Conservation (phyloP, 2,797 vertebrate genomes). For the Tinamus major region DNA sequence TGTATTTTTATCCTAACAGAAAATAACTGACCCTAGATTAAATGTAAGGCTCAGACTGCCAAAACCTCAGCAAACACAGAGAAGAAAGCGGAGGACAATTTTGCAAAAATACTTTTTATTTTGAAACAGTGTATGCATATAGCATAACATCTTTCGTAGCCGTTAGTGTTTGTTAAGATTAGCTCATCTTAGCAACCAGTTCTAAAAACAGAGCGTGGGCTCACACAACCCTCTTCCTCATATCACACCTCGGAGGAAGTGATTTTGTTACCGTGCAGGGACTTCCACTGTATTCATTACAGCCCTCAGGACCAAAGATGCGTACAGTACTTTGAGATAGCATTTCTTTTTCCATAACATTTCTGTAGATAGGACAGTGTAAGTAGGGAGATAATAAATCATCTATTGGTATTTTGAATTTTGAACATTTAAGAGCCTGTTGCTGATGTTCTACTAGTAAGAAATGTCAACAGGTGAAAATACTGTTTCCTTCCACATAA, state of each 20-base stretch:
- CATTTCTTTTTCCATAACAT: not conserved
- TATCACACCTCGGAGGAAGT: slow-evolving; percentile 57
- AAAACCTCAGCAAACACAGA: not conserved
- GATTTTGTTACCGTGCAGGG: slow-evolving; percentile 55
- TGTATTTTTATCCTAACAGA: not conserved
- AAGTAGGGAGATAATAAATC: not conserved
- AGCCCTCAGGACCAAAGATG: not conserved
- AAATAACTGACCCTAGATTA: not conserved
- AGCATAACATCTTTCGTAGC: not conserved
- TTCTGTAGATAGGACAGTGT: not conserved
- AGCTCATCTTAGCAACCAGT: slow-evolving; percentile 18
- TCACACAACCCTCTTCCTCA: not conserved
- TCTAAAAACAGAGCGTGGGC: slow-evolving; percentile 47
- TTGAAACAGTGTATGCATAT: not conserved
- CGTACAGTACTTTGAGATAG: not conserved
- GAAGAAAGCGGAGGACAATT: not conserved
- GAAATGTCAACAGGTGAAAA: not conserved
- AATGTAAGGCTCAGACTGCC: not conserved
- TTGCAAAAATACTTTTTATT: not conserved
- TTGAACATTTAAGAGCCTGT: not conserved
- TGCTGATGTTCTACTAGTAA: not conserved
- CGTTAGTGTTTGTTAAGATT: slow-evolving; percentile 5
- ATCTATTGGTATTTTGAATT: not conserved
- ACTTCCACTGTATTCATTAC: slow-evolving; percentile 62
- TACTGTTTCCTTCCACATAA: not conserved